Conservation (phyloP, 2,797 vertebrate genomes). For the Micropoecilia bifurca region DNA sequence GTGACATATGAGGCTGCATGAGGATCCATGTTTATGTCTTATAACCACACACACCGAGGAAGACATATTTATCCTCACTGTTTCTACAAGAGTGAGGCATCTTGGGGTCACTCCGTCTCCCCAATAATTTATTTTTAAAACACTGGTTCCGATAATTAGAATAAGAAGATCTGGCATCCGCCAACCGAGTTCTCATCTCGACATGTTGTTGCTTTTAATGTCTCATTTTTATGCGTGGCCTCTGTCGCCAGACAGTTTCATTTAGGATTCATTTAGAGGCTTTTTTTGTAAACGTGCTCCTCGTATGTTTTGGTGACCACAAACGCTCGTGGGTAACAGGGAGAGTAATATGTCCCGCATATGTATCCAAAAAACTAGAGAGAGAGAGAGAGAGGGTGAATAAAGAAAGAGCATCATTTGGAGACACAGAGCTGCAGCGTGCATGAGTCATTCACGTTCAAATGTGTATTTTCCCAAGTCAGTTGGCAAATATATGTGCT, state of each 20-base stretch:
- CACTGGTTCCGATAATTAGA: background rate
- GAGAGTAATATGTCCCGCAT: constrained; percentile 33
- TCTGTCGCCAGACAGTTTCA: constrained; percentile 42
- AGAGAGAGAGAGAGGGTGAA: background rate
- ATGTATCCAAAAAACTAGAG: constrained; percentile 17
- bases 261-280: constrained; percentile 46
- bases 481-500: constrained; percentile 73
- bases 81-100: background rate
- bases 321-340: constrained; percentile 43
- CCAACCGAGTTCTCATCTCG: constrained; percentile 17
- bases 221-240: constrained; percentile 40
- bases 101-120: background rate
- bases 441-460: constrained; percentile 57
- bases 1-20: background rate
- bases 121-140: background rate
- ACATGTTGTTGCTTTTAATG: constrained; percentile 13
- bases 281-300: constrained; percentile 33
- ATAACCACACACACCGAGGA: background rate
- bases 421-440: constrained; percentile 29
- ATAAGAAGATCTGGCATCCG: constrained; percentile 18
- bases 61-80: background rate
- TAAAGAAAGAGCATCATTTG: constrained; percentile 22
- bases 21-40: background rate
- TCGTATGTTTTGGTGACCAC: constrained; percentile 59
- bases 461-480: constrained; percentile 74